phyloP scores from a whole-genome alignment of 2,888 invertebrate genomes.

The Camponotus fellah region DNA sequence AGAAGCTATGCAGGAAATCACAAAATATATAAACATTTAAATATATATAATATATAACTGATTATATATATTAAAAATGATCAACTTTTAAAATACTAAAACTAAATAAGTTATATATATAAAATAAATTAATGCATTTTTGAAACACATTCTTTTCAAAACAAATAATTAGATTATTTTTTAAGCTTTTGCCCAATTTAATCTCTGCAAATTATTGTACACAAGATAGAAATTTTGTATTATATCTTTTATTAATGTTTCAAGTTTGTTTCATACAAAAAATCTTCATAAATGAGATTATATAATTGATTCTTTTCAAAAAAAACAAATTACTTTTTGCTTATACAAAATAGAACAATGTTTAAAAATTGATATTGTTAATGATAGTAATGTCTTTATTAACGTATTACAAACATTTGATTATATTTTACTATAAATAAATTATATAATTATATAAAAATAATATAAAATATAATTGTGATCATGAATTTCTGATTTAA shows the following conservation, averaged over 20 bases:
- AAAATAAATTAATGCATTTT: not conserved
- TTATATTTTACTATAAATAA: not conserved
- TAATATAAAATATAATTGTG: conserved; percentile 56
- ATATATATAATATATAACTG: not conserved
- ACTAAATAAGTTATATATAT: not conserved
- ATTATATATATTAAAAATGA: not conserved
- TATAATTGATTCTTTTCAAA: not conserved
- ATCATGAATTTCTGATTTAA: conserved; percentile 86
- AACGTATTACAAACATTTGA: not conserved
- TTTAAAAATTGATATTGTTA: not conserved
- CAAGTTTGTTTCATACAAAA: not conserved
- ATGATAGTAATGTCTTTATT: not conserved
- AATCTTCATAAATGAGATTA: not conserved
- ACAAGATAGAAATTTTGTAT: not conserved
- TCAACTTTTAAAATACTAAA: not conserved
- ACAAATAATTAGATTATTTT: not conserved
- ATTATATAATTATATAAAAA: conserved; percentile 20
- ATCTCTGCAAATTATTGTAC: not conserved
- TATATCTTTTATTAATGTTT: conserved; percentile 17
- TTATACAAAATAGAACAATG: no score
- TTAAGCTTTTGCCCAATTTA: not conserved
- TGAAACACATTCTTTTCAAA: not conserved
- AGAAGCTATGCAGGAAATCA: not conserved
- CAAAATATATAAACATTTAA: conserved; percentile 18
- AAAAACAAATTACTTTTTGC: not conserved